Evolutionary conservation across 1,140 invertebrate genomes (phyloP).

Genomic region (Aleiodes sp.): DNA sequence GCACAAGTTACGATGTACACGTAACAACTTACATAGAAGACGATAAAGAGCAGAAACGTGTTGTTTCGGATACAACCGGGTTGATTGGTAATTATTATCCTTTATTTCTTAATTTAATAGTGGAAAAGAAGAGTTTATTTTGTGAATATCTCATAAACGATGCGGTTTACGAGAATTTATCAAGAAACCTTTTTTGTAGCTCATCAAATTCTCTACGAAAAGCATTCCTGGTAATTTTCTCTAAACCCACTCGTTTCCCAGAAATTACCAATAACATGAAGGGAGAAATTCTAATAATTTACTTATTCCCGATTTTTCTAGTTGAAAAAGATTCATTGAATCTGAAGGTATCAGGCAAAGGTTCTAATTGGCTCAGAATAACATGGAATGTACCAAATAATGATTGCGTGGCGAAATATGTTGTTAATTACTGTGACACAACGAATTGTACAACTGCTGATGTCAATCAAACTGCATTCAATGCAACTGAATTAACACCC

Average conservation of each 20-base stretch:
- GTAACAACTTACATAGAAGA: neutral
- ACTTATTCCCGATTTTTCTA: no score
- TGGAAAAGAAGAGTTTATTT: no score
- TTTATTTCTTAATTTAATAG: neutral
- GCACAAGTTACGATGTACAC: neutral
- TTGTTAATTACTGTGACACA: slow-evolving; percentile 22
- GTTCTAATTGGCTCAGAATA: slow-evolving; percentile 30
- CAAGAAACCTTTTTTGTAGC: no score
- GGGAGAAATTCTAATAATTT: no score
- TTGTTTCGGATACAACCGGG: neutral
- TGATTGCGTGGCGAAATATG: slow-evolving; percentile 30
- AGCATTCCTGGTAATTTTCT: no score
- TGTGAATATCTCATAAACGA: no score
- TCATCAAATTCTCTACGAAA: no score
- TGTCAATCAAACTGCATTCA: slow-evolving; percentile 20
- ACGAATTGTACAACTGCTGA: neutral
- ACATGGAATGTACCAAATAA: slow-evolving; percentile 29
- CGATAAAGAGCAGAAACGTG: neutral
- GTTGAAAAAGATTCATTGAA: slow-evolving; percentile 24
- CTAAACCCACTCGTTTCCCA: no score
- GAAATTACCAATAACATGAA: no score
- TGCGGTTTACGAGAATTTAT: no score
- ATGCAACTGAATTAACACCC: slow-evolving; percentile 32
- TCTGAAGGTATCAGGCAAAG: slow-evolving; percentile 18
- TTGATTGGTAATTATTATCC: neutral